Base-by-base conservation (phyloP, 2,797 vertebrate species). In the Rhinoraja longicauda region DNA sequence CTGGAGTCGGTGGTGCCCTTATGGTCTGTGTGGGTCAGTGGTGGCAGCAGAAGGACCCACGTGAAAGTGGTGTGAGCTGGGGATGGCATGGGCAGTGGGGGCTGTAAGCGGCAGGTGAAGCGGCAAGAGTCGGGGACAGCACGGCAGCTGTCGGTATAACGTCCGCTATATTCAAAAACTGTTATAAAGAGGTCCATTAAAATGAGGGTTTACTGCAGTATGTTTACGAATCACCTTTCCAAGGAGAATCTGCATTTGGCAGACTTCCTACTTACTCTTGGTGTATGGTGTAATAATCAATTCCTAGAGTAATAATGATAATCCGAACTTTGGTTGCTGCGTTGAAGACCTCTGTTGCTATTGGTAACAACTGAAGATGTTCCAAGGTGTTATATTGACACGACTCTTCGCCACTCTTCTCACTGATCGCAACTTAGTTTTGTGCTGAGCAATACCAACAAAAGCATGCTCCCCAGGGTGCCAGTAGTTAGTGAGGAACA, bases 211-310 rank as follows among this genome's bases (percentile, higher is more conserved):
- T 53, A 53, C 4, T 53, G 4, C 36, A 36, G 32, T 62, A 88
- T 36, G 59, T 88, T 88, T 88, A n/a, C 84, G n/a, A 67, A 62
- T 9, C 62, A 36, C 1, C 59, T 67, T 88, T 67, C 62, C 62
- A 21, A 3, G 15, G 17, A 88, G 62, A 64, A 88, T 88, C 64
- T 88, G 2, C 17, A 36, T 8, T 88, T 21, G n/a, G 32, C 62
- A 88, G n/a, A 67, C n/a, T 88, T 67, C n/a, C 17, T 88, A 36
- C 15, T 67, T 53, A 53, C 45, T 45, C 45, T 45, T 32, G 88
- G 84, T 64, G n/a, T 36, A 88, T 24, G 84, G 62, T 88, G 84
- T 67, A 88, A 88, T 88, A 64, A 67, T 36, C 67, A 88, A 88
- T 88, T 67, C 53, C 53, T 53, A n/a, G 53, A 78, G 77, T 36